Percentiles rank a stretch among this genome's conserved stretches.
phyloP scores from a whole-genome alignment of 2,888 invertebrate genomes.

The Linyphia triangularis region DNA sequence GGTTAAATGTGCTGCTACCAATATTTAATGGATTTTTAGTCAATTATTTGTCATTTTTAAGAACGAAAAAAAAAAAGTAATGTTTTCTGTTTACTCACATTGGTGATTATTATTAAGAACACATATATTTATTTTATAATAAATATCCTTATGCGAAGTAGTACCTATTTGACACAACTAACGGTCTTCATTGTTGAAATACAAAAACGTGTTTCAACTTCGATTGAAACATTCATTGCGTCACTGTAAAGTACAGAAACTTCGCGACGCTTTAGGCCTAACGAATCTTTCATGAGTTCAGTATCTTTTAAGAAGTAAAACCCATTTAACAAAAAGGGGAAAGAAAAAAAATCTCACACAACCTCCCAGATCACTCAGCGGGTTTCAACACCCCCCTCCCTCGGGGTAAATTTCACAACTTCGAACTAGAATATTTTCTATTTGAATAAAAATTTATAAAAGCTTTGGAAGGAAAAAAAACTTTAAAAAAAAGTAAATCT shows the following conservation, averaged over 20 bases:
- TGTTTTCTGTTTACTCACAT: too few species aligned
- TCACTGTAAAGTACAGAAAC: not conserved
- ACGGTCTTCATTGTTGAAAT: too few species aligned
- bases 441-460: slow-evolving; percentile 12
- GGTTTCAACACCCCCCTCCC: not conserved
- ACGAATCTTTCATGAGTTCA: not conserved
- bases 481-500: not conserved
- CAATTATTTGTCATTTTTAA: too few species aligned
- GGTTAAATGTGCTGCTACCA: too few species aligned
- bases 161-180: too few species aligned
- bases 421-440: not conserved
- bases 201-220: too few species aligned
- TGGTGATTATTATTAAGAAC: too few species aligned
- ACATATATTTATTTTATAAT: too few species aligned
- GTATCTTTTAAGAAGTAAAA: not conserved
- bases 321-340: not conserved
- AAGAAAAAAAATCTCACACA: not conserved
- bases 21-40: too few species aligned
- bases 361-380: not conserved
- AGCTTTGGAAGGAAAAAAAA: not conserved
- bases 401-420: not conserved
- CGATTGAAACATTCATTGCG: not conserved
- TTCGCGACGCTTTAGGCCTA: not conserved
- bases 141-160: too few species aligned
- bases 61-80: too few species aligned